Evolutionary conservation across 2,888 invertebrate species (phyloP).

Genomic region (Phyto melanocephala): DNA sequence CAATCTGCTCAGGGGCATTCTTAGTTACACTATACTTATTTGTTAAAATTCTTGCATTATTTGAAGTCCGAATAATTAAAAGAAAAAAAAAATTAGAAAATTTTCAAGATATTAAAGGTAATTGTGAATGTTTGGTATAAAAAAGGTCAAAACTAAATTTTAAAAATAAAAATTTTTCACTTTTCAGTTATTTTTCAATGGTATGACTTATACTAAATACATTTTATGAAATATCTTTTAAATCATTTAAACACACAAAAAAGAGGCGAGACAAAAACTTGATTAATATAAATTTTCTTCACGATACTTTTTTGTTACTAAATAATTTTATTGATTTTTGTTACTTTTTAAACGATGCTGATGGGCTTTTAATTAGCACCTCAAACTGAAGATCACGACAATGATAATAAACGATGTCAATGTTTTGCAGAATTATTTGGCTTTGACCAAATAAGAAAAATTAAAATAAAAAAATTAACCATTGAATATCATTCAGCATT

Average conservation of each 20-base stretch:
- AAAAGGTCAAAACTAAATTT: too few relatives aligned
- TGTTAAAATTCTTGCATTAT: too few relatives aligned
- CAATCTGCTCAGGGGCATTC: too few relatives aligned
- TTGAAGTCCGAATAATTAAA: too few relatives aligned
- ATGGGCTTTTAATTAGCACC: slow-evolving; percentile 66
- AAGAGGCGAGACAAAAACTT: neutral
- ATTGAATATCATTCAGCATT: too few relatives aligned
- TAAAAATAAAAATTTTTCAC: neutral
- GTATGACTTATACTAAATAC: neutral
- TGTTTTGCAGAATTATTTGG: too few relatives aligned
- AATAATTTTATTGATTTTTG: slow-evolving; percentile 42
- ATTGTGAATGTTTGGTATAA: too few relatives aligned
- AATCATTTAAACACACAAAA: neutral
- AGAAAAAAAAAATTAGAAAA: too few relatives aligned
- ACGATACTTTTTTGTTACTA: neutral
- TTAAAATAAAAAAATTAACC: too few relatives aligned
- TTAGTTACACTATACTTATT: too few relatives aligned
- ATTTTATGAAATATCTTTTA: neutral
- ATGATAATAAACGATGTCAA: neutral
- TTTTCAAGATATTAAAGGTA: too few relatives aligned
- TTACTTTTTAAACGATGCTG: slow-evolving; percentile 52
- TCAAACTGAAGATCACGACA: neutral
- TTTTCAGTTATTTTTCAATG: neutral
- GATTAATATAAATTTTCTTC: neutral
- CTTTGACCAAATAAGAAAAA: too few relatives aligned